Evolutionary conservation across 2,113 vertebrate species (phyloP).

Genomic region (Canis aureus): DNA sequence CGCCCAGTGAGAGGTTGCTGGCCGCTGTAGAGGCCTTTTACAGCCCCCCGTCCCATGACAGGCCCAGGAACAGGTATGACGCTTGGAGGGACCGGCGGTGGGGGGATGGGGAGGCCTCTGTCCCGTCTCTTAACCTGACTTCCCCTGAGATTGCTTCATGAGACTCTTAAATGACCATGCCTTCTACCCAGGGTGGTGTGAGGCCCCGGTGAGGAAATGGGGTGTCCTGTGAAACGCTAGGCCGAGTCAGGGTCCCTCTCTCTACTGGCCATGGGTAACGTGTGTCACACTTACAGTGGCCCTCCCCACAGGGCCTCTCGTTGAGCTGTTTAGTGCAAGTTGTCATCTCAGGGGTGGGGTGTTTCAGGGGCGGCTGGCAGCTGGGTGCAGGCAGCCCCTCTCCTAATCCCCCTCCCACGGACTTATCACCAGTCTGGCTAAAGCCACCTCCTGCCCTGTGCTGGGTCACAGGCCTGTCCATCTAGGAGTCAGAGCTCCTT

Average conservation of each 20-base stretch:
- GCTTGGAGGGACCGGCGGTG: fast-evolving
- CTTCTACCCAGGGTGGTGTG: background rate
- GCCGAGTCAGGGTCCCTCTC: background rate
- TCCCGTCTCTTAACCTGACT: background rate
- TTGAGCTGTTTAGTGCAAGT: background rate
- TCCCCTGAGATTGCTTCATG: background rate
- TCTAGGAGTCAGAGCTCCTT: background rate
- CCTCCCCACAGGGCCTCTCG: background rate
- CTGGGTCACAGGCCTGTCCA: background rate
- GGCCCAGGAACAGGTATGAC: constrained; percentile 97
- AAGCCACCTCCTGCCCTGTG: background rate
- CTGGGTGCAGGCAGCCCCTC: background rate
- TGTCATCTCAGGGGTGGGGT: background rate
- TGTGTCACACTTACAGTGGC: background rate
- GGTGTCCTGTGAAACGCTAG: background rate
- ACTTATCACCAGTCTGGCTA: background rate
- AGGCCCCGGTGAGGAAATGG: background rate
- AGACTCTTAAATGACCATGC: background rate
- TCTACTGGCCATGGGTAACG: background rate
- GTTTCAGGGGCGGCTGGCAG: background rate
- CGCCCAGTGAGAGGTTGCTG: constrained; percentile 96
- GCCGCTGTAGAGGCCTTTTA: constrained; percentile 99
- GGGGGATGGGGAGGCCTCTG: background rate
- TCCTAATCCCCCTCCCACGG: no score
- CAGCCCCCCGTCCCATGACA: constrained; percentile 98